Evolutionary conservation across 2,888 invertebrate genomes (phyloP), one percentile per base, ranked within the genome.

Genomic region (Habrosyne pyritoides): DNA sequence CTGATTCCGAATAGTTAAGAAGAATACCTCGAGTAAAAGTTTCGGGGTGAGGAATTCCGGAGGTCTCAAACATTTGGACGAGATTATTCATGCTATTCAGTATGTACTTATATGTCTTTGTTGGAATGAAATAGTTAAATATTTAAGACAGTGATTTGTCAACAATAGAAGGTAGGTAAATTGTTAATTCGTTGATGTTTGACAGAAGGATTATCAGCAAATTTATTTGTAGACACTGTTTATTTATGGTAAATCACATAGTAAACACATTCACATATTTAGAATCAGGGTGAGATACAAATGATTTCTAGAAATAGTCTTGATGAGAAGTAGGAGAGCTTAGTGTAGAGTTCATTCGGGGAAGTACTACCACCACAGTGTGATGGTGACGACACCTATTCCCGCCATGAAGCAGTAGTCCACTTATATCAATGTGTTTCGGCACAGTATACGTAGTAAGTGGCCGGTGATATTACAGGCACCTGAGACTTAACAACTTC

Each of bases 71-170:
- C 58, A 53, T 63, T 54, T 81, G 78, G 86, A 55, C 71, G 65
- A 61, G 62, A 69, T 74, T 77, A 75, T 79, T 80, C 77, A 81
- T 78, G 71, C 69, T 74, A 68, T 73, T 75, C 63, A 63, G 69
- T 69, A 60, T 36, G n/a, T 24, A 52, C 14, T 33, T 52, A 51
- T 69, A 71, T 71, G 57, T 67, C 66, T 70, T 70, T 69, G 58
- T 63, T 64, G 58, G 60, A 69, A 65, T 66, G 67, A 67, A 56
- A 61, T 63, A 61, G 14, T 66, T 64, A 59, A 64, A 71, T 71
- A 72, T 72, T 64, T 73, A 71, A 69, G 69, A 67, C 63, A 57
- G 61, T 62, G 62, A 69, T 73, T 76, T 73, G 75, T 75, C 75
- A 75, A 62, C 68, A 59, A 67, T 60, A 66, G 72, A 49, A 47